Base-by-base conservation (phyloP, 2,888 invertebrate species). In the Selenia dentaria region DNA sequence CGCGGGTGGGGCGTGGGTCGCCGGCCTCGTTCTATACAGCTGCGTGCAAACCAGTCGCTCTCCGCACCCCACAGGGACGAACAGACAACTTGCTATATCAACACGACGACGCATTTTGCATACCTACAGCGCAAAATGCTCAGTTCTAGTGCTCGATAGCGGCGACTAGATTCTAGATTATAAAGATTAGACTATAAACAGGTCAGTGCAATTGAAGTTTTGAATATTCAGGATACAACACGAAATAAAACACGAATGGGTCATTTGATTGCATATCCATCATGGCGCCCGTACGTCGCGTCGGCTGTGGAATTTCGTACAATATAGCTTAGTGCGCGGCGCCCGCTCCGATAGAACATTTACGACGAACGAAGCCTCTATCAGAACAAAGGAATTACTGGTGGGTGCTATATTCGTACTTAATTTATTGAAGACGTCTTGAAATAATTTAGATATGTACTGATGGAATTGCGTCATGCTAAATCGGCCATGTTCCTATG, bases 171-270 rank as follows among this genome's bases (percentile, higher is more conserved):
- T 10, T 37, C 20, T 33, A 28, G 35, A 40, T 40, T 28, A 37
- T 18, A 41, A 25, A 40, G 28, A 40, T 40, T 32, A 27, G 28
- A 47, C 24, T 49, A 56, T 42, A 36, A 63, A 67, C 70, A 83
- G 83, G 83, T 83, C 76, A 83, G 83, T 83, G 74, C 51, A 64
- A 65, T 57, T 74, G 74, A 74, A 54, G 69, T 66, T 67, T 64
- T 51, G 51, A 54, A 58, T 46, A 57, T 37, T 3, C 16, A 41
- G 54, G 52, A 51, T 39, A 41, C 46, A 42, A 55, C 42, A 14
- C 14, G 25, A 22, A 8, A 28, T 25, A 31, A 2, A 22, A 16
- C 2, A 16, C 13, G 22, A 43, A 28, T 31, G 34, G 37, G 50
- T 44, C 8, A 8, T 3, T 8, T 8, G 22, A 42, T 41, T 44